phyloP scores from a whole-genome alignment of 2,888 invertebrate species.

The Trichogramma dendrolimi region DNA sequence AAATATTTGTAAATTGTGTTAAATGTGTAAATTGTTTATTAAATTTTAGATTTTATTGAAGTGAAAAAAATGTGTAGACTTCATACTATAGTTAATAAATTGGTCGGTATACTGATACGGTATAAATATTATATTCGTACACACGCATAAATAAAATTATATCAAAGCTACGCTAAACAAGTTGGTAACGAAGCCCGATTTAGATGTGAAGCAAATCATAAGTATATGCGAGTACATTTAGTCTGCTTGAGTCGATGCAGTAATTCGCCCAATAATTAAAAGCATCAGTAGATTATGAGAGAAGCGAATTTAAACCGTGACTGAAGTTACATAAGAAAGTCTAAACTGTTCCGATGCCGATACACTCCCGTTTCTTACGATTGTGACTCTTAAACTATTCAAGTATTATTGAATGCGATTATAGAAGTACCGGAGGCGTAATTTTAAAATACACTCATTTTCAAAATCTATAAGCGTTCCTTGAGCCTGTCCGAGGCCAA shows the following conservation, averaged over 20 bases:
- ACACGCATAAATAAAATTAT: slow-evolving; percentile 12
- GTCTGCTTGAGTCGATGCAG: slow-evolving; percentile 24
- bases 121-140: slow-evolving; percentile 2
- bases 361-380: slow-evolving; percentile 26
- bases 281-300: slow-evolving; percentile 19
- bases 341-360: slow-evolving; percentile 24
- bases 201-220: neutral
- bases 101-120: slow-evolving; percentile 19
- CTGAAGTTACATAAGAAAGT: slow-evolving; percentile 18
- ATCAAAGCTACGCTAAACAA: slow-evolving; percentile 3
- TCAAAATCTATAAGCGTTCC: neutral
- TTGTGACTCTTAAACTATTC: slow-evolving; percentile 11
- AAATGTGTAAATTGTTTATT: slow-evolving; percentile 49
- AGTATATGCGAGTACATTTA: neutral
- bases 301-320: slow-evolving; percentile 5
- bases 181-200: neutral
- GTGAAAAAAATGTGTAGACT: slow-evolving; percentile 22
- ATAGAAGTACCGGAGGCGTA: slow-evolving; percentile 10
- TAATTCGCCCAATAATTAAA: slow-evolving; percentile 33
- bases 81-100: slow-evolving; percentile 15
- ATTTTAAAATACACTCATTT: slow-evolving; percentile 6
- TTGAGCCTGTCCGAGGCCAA: slow-evolving; percentile 1
- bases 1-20: slow-evolving; percentile 47
- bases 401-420: slow-evolving; percentile 4
- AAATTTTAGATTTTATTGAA: slow-evolving; percentile 46